Base-by-base conservation (phyloP, 2,113 vertebrate species). In the Esox niger region DNA sequence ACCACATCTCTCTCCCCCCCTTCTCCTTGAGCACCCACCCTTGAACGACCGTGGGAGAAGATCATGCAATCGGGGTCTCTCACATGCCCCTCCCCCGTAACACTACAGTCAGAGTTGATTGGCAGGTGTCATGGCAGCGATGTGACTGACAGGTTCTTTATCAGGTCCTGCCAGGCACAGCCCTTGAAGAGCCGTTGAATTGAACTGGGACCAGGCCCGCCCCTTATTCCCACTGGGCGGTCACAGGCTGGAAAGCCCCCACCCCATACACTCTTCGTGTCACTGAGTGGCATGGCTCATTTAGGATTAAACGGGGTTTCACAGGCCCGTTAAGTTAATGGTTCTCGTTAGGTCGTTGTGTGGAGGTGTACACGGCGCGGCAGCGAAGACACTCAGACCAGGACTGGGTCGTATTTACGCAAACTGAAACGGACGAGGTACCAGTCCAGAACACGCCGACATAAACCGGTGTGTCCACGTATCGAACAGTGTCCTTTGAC, bases 81-180 rank as follows among this genome's bases (percentile, higher is more conserved):
- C 38, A 15, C 3, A 43, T 15, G 38, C 52, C 21, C 77, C 73
- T 68, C 46, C 75, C 68, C 29, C 62, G 73, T 77, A 86, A 66
- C 79, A 76, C n/a, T 21, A 7, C 58, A 83, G 74, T 49, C 76
- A 56, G 43, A 77, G 58, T 31, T 84, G 82, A 85, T 69, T 32
- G 59, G 57, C 35, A 61, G 57, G 43, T 61, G 57, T 60, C 67
- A 69, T 35, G 47, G 47, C 21, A 9, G 27, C 10, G 43, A 32
- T 23, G n/a, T 21, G 56, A 31, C 31, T 77, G 79, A 81, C 75
- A 77, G 69, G 17, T 23, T 72, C 78, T 84, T 89, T 86, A 88
- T 89, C 87, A 77, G 73, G 46, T 54, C 63, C 32, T 69, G 75
- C 70, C 82, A 83, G 78, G 26, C 25, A 27, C 62, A 43, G 73